Evolutionary conservation across 1,140 invertebrate genomes (phyloP).

Genomic region (Caenorhabditis tropicalis): DNA sequence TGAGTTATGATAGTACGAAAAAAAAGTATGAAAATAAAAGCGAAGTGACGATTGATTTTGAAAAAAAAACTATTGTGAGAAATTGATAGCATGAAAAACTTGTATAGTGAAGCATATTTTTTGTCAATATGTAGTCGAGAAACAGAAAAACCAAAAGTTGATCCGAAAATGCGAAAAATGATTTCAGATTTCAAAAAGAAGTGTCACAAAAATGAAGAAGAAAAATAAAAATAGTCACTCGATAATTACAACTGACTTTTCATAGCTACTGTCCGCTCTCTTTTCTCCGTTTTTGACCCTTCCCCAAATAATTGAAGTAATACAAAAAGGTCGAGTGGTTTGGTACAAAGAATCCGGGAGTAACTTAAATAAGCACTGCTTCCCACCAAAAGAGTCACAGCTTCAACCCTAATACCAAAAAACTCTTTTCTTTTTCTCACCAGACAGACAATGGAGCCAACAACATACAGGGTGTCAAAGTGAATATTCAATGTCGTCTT

Average conservation of each 20-base stretch:
- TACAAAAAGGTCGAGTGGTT: slow-evolving; percentile 35
- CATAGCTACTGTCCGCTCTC: not conserved
- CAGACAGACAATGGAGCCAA: not conserved
- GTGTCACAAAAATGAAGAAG: not conserved
- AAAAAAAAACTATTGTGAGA: not conserved
- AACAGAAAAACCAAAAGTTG: no score
- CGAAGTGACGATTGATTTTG: not conserved
- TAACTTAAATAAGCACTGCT: no score
- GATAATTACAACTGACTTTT: slow-evolving; percentile 27
- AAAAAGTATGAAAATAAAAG: not conserved
- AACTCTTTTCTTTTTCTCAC: not conserved
- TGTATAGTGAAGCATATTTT: not conserved
- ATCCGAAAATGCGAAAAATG: no score
- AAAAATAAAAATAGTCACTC: not conserved
- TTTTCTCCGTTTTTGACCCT: not conserved
- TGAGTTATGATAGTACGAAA: not conserved
- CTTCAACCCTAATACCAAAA: not conserved
- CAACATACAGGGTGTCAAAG: not conserved
- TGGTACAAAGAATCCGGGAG: not conserved
- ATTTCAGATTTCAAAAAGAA: no score
- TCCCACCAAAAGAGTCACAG: not conserved
- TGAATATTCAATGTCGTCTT: slow-evolving; percentile 3
- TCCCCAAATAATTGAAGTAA: slow-evolving; percentile 7
- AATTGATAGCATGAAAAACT: not conserved
- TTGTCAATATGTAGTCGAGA: no score